These are phyloP conservation scores for Rhinella marina DNA, from an alignment of 2,797 vertebrate species.

Conservation along the genomic window DNA sequence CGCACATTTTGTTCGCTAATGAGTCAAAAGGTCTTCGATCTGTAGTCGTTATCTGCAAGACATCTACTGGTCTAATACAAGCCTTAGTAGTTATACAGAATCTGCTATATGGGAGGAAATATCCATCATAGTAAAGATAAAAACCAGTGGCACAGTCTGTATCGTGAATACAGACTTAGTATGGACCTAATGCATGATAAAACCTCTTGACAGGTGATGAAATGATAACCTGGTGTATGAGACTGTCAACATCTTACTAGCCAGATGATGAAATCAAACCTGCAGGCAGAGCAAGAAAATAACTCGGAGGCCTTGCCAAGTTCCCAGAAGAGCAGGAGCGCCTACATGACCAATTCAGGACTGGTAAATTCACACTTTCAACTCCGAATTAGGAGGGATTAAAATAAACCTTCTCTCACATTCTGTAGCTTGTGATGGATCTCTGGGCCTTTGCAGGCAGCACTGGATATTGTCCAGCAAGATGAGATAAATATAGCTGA, in stretches of 20 bases:
- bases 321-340: conserved; percentile 31
- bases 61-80: too few species aligned
- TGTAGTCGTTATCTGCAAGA: too few species aligned
- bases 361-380: conserved; percentile 49
- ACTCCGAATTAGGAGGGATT: conserved; percentile 53
- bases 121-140: not conserved
- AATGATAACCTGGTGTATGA: conserved; percentile 8
- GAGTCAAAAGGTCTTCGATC: too few species aligned
- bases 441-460: not conserved
- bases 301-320: not conserved
- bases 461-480: conserved; percentile 50
- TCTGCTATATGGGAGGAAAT: not conserved
- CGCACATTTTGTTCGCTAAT: too few species aligned
- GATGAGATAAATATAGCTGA: conserved; percentile 62
- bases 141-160: not conserved
- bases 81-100: too few species aligned
- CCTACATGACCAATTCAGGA: conserved; percentile 56
- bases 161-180: not conserved
- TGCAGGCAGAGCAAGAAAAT: not conserved
- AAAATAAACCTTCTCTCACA: conserved; percentile 41
- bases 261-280: conserved; percentile 13
- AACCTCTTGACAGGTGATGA: conserved; percentile 16
- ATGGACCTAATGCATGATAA: not conserved
- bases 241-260: not conserved
- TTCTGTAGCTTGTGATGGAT: not conserved